Conservation (phyloP, 1,140 invertebrate genomes). For the Pogonus chalceus region DNA sequence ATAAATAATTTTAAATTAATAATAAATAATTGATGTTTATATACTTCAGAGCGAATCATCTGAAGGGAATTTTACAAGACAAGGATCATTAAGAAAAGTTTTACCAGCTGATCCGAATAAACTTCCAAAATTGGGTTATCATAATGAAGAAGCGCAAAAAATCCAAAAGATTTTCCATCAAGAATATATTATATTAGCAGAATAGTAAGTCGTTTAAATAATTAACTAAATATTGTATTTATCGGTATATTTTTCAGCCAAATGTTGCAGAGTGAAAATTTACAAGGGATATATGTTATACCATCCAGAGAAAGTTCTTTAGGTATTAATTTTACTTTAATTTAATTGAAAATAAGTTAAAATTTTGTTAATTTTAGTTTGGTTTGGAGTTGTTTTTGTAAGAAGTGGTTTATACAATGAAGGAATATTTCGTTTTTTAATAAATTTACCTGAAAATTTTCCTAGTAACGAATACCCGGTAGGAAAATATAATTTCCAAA, state of each 20-base stretch:
- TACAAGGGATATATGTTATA: conserved; percentile 84
- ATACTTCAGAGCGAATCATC: neutral
- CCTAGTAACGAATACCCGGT: conserved; percentile 78
- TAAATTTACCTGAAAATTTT: conserved; percentile 78
- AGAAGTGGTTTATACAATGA: conserved; percentile 78
- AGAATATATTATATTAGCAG: conserved; percentile 66
- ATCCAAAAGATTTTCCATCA: conserved; percentile 42
- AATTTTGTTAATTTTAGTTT: conserved; percentile 51
- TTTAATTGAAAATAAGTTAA: conserved; percentile 5
- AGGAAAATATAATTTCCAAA: conserved; percentile 31
- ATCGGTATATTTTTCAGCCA: conserved; percentile 50
- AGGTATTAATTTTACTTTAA: conserved; percentile 40
- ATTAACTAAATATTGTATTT: conserved; percentile 1
- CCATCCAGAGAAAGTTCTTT: conserved; percentile 73
- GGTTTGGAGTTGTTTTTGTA: conserved; percentile 90
- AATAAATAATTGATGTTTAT: neutral
- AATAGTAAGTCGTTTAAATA: conserved; percentile 53
- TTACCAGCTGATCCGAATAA: conserved; percentile 24
- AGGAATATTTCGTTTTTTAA: conserved; percentile 78
- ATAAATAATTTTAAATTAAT: neutral
- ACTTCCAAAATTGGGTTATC: conserved; percentile 26
- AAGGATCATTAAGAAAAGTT: conserved; percentile 29
- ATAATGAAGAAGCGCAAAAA: conserved; percentile 33
- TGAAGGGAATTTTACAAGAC: conserved; percentile 25
- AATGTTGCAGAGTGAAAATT: conserved; percentile 71